These are phyloP conservation scores for Panurus biarmicus DNA, from an alignment of 2,113 vertebrate species.

Conservation along the genomic window DNA sequence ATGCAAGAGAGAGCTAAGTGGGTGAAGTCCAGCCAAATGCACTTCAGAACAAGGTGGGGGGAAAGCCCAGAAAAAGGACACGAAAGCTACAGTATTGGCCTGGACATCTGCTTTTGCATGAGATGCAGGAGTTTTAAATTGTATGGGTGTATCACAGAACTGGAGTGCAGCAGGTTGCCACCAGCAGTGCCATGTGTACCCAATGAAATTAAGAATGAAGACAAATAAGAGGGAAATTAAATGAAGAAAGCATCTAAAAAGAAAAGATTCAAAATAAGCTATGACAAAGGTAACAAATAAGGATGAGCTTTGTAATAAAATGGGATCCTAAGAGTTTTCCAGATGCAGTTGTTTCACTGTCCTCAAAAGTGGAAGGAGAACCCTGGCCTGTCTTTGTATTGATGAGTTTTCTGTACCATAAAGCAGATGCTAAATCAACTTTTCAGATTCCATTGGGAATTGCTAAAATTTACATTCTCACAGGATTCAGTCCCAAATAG, in stretches of 20 bases:
- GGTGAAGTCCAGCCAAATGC: not conserved
- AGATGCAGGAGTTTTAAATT: not conserved
- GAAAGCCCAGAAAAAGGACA: not conserved
- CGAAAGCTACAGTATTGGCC: not conserved
- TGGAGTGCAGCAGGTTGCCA: not conserved
- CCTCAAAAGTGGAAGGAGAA: not conserved
- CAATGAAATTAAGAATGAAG: not conserved
- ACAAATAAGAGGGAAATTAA: not conserved
- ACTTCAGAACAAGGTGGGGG: not conserved
- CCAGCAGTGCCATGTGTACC: not conserved
- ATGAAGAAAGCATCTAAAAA: not conserved
- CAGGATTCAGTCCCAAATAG: not conserved
- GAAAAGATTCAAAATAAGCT: not conserved
- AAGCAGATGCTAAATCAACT: not conserved
- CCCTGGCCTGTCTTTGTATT: not conserved
- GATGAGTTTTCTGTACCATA: not conserved
- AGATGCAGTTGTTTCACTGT: not conserved
- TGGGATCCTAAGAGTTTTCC: not conserved
- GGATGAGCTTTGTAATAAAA: not conserved
- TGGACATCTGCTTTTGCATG: not conserved
- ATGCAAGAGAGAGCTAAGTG: not conserved
- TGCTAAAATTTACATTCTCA: not conserved
- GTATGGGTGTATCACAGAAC: not conserved
- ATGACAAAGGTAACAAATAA: not conserved
- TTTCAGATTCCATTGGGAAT: not conserved